Percentiles rank a stretch among this genome's conserved stretches.
Evolutionary conservation across 2,888 invertebrate genomes (phyloP).

Genomic region (Zygothrica quintamaculata): DNA sequence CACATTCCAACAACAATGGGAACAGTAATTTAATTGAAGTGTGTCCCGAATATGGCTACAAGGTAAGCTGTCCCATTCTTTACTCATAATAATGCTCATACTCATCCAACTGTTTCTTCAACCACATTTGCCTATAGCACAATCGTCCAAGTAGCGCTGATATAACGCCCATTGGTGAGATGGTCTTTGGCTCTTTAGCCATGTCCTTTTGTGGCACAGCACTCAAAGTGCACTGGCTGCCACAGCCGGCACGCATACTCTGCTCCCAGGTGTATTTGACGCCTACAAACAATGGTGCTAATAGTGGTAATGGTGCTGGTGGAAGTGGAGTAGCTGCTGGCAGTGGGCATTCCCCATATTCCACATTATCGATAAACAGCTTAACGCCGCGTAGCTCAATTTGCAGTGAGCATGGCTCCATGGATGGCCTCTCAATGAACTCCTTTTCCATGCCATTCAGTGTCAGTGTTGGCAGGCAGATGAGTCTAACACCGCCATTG

Average conservation of each 20-base stretch:
- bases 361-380: constrained; percentile 76
- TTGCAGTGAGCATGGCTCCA: constrained; percentile 82
- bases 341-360: constrained; percentile 74
- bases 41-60: constrained; percentile 87
- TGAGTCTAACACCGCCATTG: constrained; percentile 81
- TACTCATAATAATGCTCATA: too few relatives aligned
- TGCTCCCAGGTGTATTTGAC: constrained; percentile 88
- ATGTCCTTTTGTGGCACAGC: constrained; percentile 94
- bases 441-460: constrained; percentile 83
- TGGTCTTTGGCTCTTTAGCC: constrained; percentile 96
- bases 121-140: constrained; percentile 86
- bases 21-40: constrained; percentile 86
- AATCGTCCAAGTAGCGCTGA: constrained; percentile 88
- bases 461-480: constrained; percentile 75
- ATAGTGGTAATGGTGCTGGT: constrained; percentile 32
- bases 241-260: constrained; percentile 85
- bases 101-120: background rate
- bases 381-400: constrained; percentile 83
- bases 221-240: constrained; percentile 89
- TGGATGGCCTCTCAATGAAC: constrained; percentile 83
- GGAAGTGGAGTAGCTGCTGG: constrained; percentile 26
- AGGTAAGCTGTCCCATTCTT: constrained; percentile 85
- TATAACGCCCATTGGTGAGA: constrained; percentile 92
- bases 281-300: constrained; percentile 83
- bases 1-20: constrained; percentile 72